These are phyloP conservation scores for Geotrypetes seraphini DNA, from an alignment of 2,797 vertebrate species.

Conservation along the genomic window DNA sequence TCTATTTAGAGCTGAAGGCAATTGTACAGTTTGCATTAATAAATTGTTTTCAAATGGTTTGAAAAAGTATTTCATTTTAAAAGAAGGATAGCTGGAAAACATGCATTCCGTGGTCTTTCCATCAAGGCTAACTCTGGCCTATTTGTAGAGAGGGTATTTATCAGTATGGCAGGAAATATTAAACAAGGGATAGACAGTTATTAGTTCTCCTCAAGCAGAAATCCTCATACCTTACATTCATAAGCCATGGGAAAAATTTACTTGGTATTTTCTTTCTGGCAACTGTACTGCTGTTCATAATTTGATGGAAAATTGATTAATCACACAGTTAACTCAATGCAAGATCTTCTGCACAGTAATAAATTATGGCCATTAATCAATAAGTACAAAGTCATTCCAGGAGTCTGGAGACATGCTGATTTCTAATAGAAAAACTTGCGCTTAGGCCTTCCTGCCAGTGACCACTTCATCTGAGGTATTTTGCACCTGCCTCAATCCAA, in stretches of 20 bases:
- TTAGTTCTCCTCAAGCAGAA: constrained; percentile 67
- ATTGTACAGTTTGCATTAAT: constrained; percentile 77
- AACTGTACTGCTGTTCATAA: constrained; percentile 80
- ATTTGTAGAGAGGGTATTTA: constrained; percentile 77
- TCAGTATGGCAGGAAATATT: constrained; percentile 87
- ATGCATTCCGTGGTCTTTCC: constrained; percentile 67
- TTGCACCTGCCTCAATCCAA: constrained; percentile 94
- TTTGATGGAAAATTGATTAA: constrained; percentile 98
- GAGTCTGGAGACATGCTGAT: constrained; percentile 95
- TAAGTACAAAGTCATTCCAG: constrained; percentile 92
- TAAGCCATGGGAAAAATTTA: constrained; percentile 73
- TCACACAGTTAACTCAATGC: constrained; percentile 96
- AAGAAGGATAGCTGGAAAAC: constrained; percentile 68
- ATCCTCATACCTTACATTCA: constrained; percentile 59
- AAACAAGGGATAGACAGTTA: constrained; percentile 83
- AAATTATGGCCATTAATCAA: constrained; percentile 99
- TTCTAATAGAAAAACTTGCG: constrained; percentile 94
- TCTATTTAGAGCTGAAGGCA: constrained; percentile 82
- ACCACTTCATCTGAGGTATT: constrained; percentile 89
- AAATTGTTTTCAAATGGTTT: constrained; percentile 72
- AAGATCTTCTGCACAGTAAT: constrained; percentile 91
- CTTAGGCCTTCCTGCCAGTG: constrained; percentile 77
- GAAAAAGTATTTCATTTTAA: constrained; percentile 81
- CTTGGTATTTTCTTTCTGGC: constrained; percentile 78
- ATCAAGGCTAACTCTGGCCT: constrained; percentile 86